These are phyloP conservation scores for Argyra leucocephala DNA, from an alignment of 2,888 invertebrate genomes.

Conservation along the genomic window DNA sequence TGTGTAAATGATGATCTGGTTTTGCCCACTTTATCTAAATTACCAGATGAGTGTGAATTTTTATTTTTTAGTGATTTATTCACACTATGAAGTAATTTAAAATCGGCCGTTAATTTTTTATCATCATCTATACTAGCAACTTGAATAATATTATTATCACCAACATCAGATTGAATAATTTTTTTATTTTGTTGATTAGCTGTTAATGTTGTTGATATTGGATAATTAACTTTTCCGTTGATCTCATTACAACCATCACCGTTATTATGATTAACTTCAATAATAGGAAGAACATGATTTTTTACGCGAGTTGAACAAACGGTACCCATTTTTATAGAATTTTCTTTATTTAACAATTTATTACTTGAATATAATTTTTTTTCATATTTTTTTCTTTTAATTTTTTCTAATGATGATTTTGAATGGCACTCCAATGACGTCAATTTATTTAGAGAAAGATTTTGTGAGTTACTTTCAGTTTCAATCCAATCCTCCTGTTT, in stretches of 20 bases:
- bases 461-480: background rate
- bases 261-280: background rate
- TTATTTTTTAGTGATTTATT: background rate
- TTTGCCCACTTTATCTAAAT: background rate
- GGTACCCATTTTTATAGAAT: background rate
- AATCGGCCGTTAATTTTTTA: too few species aligned
- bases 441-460: background rate
- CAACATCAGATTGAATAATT: background rate
- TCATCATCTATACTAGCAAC: background rate
- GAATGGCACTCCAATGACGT: background rate
- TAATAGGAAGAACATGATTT: slow-evolving; percentile 2
- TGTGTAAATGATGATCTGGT: slow-evolving; percentile 4
- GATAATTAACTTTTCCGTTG: background rate
- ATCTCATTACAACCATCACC: background rate
- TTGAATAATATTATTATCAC: background rate
- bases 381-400: background rate
- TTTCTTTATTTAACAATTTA: background rate
- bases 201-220: background rate
- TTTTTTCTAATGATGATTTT: background rate
- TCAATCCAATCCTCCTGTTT: slow-evolving; percentile 4
- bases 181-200: background rate
- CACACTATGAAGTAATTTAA: background rate
- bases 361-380: background rate
- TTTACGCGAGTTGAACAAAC: background rate
- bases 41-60: background rate